Base-by-base conservation (phyloP, 2,797 vertebrate genomes). In the Sebastes flavidus region DNA sequence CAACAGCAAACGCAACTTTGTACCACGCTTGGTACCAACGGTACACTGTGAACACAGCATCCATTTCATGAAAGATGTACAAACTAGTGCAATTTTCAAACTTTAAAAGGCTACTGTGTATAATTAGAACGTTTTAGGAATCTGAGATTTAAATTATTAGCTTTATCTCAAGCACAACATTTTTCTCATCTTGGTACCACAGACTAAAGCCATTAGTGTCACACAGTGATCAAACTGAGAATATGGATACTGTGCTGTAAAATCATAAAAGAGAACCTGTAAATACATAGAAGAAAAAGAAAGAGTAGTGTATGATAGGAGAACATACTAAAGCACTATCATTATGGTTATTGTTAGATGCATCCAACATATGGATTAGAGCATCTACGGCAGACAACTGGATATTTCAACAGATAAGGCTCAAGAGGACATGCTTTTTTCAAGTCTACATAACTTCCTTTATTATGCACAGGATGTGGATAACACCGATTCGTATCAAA, bases 401-500 rank as follows among this genome's bases (percentile, higher is more conserved):
- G 11, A 8, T n/a, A 55, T 65, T 84, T 90, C 59, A 82, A 74
- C 77, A 77, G 49, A 68, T 54, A 72, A 6, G 4, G 11, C 52
- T 76, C 1, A 78, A 87, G 65, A 85, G 84, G 74, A 91, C 65
- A 71, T 92, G 16, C 80, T 84, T 84, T 83, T 78, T 30, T 27
- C 3, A 66, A 38, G 9, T 55, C 60, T 84, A n/a, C 32, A 61
- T 22, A 61, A 78, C 77, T 75, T 91, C 84, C 84, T 83, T 77
- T 24, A 22, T 59, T 25, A 16, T 29, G n/a, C 14, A 56, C 78
- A 86, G 82, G 75, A 86, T 78, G 65, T 71, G 6, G 4, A 42
- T 42, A 75, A 29, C 1, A 24, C 16, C 38, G 63, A 71, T 78
- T 6, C 10, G 0, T 5, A 29, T 73, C 30, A 77, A 38, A 63